These are phyloP conservation scores for Heteropelma amictum DNA, from an alignment of 2,888 invertebrate genomes.

Conservation along the genomic window DNA sequence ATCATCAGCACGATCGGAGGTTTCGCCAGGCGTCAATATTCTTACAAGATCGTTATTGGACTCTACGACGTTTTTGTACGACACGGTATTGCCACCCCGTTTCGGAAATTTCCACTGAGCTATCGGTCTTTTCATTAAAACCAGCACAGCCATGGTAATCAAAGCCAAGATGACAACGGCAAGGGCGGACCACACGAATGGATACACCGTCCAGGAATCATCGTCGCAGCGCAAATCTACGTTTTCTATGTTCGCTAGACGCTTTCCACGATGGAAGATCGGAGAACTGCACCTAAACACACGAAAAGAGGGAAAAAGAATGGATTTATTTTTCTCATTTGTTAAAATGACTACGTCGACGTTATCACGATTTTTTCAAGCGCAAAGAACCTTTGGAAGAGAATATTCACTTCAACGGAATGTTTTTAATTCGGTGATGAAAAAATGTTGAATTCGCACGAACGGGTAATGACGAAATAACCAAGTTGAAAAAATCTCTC, in stretches of 20 bases:
- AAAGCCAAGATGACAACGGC: constrained; percentile 62
- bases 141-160: constrained; percentile 58
- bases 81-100: constrained; percentile 70
- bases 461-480: too few relatives aligned
- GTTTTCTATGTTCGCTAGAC: constrained; percentile 77
- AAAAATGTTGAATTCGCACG: too few relatives aligned
- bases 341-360: too few relatives aligned
- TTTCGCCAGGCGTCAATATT: constrained; percentile 70
- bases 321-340: not conserved
- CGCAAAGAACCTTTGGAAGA: not conserved
- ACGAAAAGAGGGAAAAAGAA: not conserved
- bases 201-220: constrained; percentile 58
- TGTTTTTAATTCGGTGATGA: too few relatives aligned
- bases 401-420: too few relatives aligned
- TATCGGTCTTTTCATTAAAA: constrained; percentile 66
- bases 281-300: constrained; percentile 79
- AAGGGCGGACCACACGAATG: constrained; percentile 67
- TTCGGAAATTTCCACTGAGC: constrained; percentile 68
- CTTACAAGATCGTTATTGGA: constrained; percentile 73
- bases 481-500: too few relatives aligned
- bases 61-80: constrained; percentile 74
- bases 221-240: constrained; percentile 78
- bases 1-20: constrained; percentile 66
- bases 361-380: not conserved
- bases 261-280: constrained; percentile 75